These are phyloP conservation scores for Tetramorium alpestre DNA, from an alignment of 1,140 invertebrate species.

Conservation along the genomic window DNA sequence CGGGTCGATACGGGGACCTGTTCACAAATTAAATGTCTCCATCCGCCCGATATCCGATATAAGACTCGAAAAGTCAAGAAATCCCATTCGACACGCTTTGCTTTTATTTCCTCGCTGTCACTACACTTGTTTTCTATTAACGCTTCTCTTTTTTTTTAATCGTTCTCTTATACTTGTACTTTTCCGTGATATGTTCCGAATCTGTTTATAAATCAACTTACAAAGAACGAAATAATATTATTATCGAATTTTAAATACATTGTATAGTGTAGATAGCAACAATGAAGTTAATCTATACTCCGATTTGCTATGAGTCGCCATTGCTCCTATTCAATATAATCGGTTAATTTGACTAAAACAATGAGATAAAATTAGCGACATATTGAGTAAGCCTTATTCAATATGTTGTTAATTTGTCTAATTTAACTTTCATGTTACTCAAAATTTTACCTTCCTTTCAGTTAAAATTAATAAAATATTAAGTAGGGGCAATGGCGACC, in stretches of 20 bases:
- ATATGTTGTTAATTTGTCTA: too few relatives aligned
- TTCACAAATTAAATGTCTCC: slow-evolving; percentile 83
- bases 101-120: neutral
- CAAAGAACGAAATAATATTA: neutral
- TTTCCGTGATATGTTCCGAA: neutral
- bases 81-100: slow-evolving; percentile 9
- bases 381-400: too few relatives aligned
- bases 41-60: slow-evolving; percentile 63
- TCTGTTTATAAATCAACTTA: neutral
- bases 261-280: neutral
- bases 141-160: slow-evolving; percentile 35
- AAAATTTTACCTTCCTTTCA: too few relatives aligned
- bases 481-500: too few relatives aligned
- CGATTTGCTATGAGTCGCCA: too few relatives aligned
- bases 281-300: neutral
- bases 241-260: neutral
- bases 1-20: slow-evolving; percentile 74
- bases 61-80: neutral
- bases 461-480: too few relatives aligned
- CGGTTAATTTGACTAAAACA: too few relatives aligned
- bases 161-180: neutral
- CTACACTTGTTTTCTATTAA: slow-evolving; percentile 25
- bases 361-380: too few relatives aligned
- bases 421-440: too few relatives aligned
- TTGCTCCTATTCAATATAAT: too few relatives aligned